Base-by-base conservation (phyloP, 2,888 invertebrate genomes). In the Apotomis turbidana region DNA sequence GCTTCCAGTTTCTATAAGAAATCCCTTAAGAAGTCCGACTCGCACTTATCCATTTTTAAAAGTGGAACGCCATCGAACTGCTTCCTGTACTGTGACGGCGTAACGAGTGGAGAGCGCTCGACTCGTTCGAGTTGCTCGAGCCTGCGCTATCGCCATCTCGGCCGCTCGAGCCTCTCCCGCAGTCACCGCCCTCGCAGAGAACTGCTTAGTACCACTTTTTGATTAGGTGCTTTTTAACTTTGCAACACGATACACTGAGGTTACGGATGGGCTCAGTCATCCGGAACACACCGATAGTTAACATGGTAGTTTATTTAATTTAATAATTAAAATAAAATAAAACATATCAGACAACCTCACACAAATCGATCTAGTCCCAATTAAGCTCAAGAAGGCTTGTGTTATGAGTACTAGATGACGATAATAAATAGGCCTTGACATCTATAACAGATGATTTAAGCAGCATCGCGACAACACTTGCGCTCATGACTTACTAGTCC, bases 21-120 rank as follows among this genome's bases (percentile, higher is more conserved):
- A 27, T 27, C 27, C 27, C 2, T 2, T 27, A 27, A 27, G 27
- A 27, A 27, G 1, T 3, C 9, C 49, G 5, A 52, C 13, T 38
- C 63, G 5, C 41, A 5, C 63, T 63, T 52, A 38, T 64, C 64
- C 54, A 15, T 15, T 54, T 54, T 64, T 55, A 15, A 54, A 64
- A 64, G 54, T 15, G 15, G 64, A 54, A 54, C 54, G 15, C 10
- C 64, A 44, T 57, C 57, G 38, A 57, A 36, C 57, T 9, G 9
- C 57, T n/a, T 3, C 41, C 41, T 64, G 64, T 57, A 55, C 44
- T 46, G 64, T 66, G 57, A 66, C 13, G 55, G 64, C 12, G 54
- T 66, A 66, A 66, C 66, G 66, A 57, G 66, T 64, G 64, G 54
- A 66, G 66, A 27, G 66, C 10, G 15, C 66, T 66, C 66, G 66